phyloP scores from a whole-genome alignment of 1,140 invertebrate genomes.

The Megalonaias nervosa region DNA sequence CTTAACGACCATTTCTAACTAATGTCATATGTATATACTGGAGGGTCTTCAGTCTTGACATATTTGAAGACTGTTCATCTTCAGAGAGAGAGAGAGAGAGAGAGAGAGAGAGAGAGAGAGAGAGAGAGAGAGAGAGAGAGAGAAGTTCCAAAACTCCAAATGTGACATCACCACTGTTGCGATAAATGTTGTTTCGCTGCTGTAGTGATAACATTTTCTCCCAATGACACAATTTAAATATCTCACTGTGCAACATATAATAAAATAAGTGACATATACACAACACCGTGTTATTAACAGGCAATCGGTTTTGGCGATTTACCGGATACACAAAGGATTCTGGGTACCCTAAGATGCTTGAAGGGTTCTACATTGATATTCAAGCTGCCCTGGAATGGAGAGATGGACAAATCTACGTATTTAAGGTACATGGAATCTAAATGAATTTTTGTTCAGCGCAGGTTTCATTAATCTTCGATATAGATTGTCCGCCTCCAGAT shows the following conservation, averaged over 20 bases:
- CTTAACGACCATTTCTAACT: neutral
- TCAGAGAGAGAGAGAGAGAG: too few relatives aligned
- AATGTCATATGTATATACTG: neutral
- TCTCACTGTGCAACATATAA: too few relatives aligned
- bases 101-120: too few relatives aligned
- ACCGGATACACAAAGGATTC: constrained; percentile 41
- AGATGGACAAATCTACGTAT: constrained; percentile 37
- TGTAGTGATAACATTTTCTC: too few relatives aligned
- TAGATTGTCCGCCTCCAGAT: neutral
- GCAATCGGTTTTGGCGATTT: constrained; percentile 42
- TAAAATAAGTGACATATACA: too few relatives aligned
- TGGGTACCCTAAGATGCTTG: constrained; percentile 40
- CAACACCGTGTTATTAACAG: constrained; percentile 15
- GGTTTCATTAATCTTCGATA: neutral
- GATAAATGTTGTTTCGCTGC: too few relatives aligned
- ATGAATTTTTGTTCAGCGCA: neutral
- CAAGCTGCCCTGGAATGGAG: constrained; percentile 37
- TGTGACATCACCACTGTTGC: too few relatives aligned
- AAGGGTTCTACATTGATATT: constrained; percentile 34
- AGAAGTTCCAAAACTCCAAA: too few relatives aligned
- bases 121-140: too few relatives aligned
- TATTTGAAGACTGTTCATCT: neutral
- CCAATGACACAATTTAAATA: too few relatives aligned
- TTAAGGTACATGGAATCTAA: constrained; percentile 28
- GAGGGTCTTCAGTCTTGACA: neutral